Base-by-base conservation (phyloP, 2,888 invertebrate species). In the Meiosimyza decipiens region DNA sequence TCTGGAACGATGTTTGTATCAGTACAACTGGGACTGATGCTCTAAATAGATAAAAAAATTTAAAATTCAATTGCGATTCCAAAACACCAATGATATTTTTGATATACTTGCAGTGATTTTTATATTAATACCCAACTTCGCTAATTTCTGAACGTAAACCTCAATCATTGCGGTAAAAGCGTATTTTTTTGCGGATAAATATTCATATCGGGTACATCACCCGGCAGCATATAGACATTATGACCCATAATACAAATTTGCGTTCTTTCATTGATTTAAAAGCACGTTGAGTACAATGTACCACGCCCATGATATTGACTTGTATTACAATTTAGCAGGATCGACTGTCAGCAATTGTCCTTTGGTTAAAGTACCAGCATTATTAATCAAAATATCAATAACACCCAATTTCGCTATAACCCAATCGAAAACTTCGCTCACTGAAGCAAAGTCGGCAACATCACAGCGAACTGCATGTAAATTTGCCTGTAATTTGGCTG, bases 311-410 rank as follows among this genome's bases (percentile, higher is more conserved):
- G 1, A 89, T 75, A 80, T 90, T 90, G 13, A 87, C 87, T 74
- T 90, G 88, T 1, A 77, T 54, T 81, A 78, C 3, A 81, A 54
- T 0, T 77, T 74, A 49, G 71, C 63, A 1, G 77, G 57, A 5
- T 79, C 76, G 80, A 81, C 80, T 18, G 79, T 79, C 16, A 77
- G 74, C 47, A 85, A 69, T 12, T 76, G 75, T 1, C 86, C 85
- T 0, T 55, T 1, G 6, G 73, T 76, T 33, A 80, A 11, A 1
- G 89, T 80, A 3, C 89, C 91, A 3, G 91, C 91, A 79, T 90
- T 91, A 80, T 91, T 91, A 3, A 92, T 82, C 71, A 91, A 85
- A 6, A 92, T 87, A 79, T 91, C 89, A 40, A 90, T 86, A 11
- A 89, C 89, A 0, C 91, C 91, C 4, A 89, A 78, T 2, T 87